phyloP scores from a whole-genome alignment of 2,113 vertebrate species.

The Xenus cinereus region DNA sequence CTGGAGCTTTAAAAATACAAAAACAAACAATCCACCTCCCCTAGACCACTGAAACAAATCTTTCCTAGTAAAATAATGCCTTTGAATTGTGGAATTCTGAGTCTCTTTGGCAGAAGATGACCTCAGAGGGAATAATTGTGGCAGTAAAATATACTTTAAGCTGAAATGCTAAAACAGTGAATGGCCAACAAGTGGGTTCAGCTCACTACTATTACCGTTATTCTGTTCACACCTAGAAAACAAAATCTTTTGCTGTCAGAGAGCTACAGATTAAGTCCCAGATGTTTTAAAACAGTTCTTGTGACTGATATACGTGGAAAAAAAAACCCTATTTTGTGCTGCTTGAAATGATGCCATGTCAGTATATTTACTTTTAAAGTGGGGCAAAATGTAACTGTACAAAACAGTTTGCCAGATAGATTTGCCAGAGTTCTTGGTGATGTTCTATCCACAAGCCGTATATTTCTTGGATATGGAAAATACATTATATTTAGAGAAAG shows the following conservation, averaged over 20 bases:
- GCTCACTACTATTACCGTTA: neutral
- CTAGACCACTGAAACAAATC: neutral
- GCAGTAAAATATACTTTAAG: neutral
- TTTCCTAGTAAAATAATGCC: neutral
- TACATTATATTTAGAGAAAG: neutral
- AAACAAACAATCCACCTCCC: neutral
- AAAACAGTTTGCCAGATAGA: neutral
- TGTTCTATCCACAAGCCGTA: neutral
- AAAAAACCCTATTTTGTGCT: neutral
- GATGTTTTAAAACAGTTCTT: neutral
- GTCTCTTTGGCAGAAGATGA: neutral
- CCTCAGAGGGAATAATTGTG: neutral
- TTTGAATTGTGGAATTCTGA: neutral
- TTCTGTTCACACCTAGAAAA: neutral
- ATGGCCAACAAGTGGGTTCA: neutral
- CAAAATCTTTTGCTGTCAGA: neutral
- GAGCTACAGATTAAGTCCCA: neutral
- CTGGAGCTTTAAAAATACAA: neutral
- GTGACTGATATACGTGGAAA: neutral
- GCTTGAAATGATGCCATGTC: neutral
- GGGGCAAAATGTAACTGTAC: neutral
- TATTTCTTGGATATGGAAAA: neutral
- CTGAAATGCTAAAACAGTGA: neutral
- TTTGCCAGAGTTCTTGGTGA: neutral
- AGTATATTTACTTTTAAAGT: neutral